Percentiles rank a stretch among this genome's conserved stretches.
phyloP scores from a whole-genome alignment of 2,888 invertebrate genomes.

The Listrodromus nycthemerus region DNA sequence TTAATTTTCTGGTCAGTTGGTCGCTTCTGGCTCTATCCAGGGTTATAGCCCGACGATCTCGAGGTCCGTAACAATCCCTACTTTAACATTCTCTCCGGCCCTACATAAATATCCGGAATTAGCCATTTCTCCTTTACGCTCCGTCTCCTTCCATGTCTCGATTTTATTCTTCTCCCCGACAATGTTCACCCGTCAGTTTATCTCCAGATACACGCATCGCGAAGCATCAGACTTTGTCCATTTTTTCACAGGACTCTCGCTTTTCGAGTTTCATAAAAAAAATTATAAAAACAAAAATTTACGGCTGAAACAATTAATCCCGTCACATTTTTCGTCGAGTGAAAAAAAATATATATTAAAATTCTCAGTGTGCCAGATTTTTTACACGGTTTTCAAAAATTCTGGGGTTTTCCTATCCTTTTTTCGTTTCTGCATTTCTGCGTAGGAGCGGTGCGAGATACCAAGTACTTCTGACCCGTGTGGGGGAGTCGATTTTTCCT shows the following conservation, averaged over 20 bases:
- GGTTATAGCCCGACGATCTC: conserved; percentile 83
- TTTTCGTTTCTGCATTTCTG: not conserved
- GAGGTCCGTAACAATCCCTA: conserved; percentile 83
- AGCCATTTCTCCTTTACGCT: conserved; percentile 84
- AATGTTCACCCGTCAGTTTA: conserved; percentile 53
- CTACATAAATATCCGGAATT: conserved; percentile 85
- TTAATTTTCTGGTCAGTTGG: conserved; percentile 85
- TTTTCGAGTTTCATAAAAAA: no score
- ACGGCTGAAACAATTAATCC: not conserved
- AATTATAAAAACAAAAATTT: no score
- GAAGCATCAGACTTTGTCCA: not conserved
- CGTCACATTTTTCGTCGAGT: not conserved
- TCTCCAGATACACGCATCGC: conserved; percentile 20
- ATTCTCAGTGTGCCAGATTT: no score
- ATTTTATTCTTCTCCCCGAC: conserved; percentile 71
- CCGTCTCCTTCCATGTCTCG: conserved; percentile 63
- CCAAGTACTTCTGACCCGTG: conserved; percentile 42
- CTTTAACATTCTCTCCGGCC: conserved; percentile 76
- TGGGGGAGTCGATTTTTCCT: conserved; percentile 74
- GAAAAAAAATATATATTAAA: no score
- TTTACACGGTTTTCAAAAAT: not conserved
- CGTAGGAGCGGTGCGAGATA: conserved; percentile 32
- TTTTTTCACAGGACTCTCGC: not conserved
- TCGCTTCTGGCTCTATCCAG: conserved; percentile 84
- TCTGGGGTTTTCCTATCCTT: not conserved